Evolutionary conservation across 2,797 vertebrate genomes (phyloP), one percentile per base, ranked within the genome.

Genomic region (Pelodytes ibericus): DNA sequence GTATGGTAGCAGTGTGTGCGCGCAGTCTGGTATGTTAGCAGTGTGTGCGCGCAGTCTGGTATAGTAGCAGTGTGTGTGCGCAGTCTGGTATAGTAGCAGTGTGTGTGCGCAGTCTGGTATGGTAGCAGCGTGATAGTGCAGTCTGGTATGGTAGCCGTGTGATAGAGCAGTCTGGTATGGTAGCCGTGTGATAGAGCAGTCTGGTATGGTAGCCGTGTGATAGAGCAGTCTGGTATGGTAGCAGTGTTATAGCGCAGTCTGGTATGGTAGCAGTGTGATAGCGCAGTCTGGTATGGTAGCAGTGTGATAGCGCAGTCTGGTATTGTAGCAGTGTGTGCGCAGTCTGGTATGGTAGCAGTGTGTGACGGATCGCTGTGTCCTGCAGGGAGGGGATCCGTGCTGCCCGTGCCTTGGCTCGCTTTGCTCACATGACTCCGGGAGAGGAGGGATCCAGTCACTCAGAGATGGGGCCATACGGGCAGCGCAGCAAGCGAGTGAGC

Each of bases 351-450:
- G 1, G 33, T 36, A 24, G 41, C 18, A 27, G 64, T 66, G 64
- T 29, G 36, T 41, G 9, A 26, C 11, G 33, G 5, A 44, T 24
- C n/a, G n/a, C n/a, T n/a, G n/a, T n/a, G n/a, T n/a, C 30, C 2
- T 7, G 18, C 51, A 71, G 78, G 3, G 72, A 71, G 41, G 72
- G 68, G 4, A 58, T 80, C 36, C 66, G 72, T 13, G 66, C 78
- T 1, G 78, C 78, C 18, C 66, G 78, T 2, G 78, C 72, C 24
- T 56, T 74, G 33, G 71, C 72, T n/a, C 64, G 78, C n/a, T 71
- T 65, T 39, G 71, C 77, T 29, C 71, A 75, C 47, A 74, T 74
- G 72, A 75, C 16, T 25, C 76, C 77, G 0, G 65, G 70, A 11
- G 76, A 79, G 1, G 76, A 72, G 9, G 67, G 60, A 31, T 27